Evolutionary conservation across 2,113 vertebrate genomes (phyloP).

Genomic region (Oenanthe oenanthe): DNA sequence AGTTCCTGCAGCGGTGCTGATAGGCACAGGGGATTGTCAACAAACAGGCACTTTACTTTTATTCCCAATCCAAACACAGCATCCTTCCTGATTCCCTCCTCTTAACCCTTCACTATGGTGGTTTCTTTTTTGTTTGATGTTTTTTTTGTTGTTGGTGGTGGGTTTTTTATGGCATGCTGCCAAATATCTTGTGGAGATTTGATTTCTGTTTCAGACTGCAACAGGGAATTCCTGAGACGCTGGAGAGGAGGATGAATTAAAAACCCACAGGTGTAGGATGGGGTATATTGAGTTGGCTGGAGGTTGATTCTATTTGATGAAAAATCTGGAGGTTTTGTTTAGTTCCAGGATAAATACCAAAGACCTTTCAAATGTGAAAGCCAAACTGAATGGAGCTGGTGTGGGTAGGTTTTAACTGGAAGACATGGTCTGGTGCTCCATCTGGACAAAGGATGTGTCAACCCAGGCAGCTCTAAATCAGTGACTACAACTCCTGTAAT

Average conservation of each 20-base stretch:
- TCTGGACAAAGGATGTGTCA: not conserved
- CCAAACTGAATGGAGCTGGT: not conserved
- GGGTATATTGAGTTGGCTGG: not conserved
- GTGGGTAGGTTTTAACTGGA: not conserved
- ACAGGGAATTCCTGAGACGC: conserved; percentile 22
- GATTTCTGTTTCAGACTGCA: conserved; percentile 9
- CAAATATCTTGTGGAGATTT: not conserved
- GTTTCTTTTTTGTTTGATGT: no score
- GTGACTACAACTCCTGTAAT: not conserved
- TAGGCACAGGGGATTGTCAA: not conserved
- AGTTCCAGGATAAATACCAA: not conserved
- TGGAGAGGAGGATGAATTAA: not conserved
- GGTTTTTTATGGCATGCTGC: not conserved
- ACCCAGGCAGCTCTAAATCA: not conserved
- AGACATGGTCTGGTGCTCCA: not conserved
- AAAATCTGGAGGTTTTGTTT: not conserved
- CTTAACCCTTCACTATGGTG: not conserved
- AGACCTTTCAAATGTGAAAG: not conserved
- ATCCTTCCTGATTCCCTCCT: not conserved
- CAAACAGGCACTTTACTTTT: not conserved
- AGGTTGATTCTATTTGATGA: not conserved
- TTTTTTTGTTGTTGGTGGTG: not conserved
- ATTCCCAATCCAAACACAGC: not conserved
- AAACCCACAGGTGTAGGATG: conserved; percentile 16
- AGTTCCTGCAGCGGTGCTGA: not conserved